These are phyloP conservation scores for Benthochromis sp. DNA, from an alignment of 2,113 vertebrate genomes.

Conservation along the genomic window DNA sequence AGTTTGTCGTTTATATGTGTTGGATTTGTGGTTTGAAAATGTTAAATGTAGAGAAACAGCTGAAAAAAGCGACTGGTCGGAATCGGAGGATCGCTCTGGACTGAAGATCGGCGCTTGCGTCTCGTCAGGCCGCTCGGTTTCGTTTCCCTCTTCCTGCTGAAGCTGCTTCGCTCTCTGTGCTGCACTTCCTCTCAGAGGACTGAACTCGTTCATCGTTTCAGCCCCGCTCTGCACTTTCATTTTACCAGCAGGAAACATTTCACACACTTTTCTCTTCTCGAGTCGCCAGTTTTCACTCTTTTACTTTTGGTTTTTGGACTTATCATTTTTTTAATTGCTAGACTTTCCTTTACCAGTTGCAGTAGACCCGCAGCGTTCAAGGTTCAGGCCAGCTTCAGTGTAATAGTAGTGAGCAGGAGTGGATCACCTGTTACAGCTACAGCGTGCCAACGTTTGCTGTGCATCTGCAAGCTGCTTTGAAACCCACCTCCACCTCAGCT, in stretches of 20 bases:
- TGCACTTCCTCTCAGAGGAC: background rate
- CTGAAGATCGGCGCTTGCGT: background rate
- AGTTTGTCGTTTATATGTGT: background rate
- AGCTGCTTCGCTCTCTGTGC: background rate
- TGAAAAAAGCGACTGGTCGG: background rate
- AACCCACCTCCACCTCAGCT: background rate
- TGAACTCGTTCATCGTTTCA: background rate
- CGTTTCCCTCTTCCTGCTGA: conserved; percentile 20
- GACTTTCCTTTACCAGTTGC: background rate
- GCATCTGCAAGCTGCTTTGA: background rate
- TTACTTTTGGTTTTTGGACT: background rate
- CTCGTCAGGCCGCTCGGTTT: background rate
- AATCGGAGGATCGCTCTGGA: background rate
- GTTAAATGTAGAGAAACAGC: background rate
- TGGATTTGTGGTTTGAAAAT: background rate
- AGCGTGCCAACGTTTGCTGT: background rate
- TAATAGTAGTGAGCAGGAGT: background rate
- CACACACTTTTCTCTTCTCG: background rate
- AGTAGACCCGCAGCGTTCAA: background rate
- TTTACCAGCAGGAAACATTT: background rate
- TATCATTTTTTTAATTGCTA: background rate
- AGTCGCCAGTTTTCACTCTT: background rate
- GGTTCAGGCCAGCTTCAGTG: background rate
- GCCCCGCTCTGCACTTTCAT: background rate
- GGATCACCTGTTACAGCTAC: background rate